These are phyloP conservation scores for Camponotus fellah DNA, from an alignment of 2,888 invertebrate genomes.

Conservation along the genomic window DNA sequence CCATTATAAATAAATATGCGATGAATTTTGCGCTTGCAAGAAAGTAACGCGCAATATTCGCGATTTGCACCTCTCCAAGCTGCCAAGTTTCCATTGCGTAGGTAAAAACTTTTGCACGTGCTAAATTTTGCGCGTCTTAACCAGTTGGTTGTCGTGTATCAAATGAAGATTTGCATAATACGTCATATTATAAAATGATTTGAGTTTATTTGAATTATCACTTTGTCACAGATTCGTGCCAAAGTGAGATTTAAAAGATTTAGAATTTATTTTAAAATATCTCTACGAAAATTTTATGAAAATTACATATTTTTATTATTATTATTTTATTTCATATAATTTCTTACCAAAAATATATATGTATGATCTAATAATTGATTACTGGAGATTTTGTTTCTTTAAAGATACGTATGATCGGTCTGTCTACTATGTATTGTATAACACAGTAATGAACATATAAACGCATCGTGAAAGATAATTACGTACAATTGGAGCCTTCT, in stretches of 20 bases:
- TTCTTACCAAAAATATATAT: neutral
- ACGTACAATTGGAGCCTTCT: neutral
- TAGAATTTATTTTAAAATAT: neutral
- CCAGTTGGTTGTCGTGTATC: neutral
- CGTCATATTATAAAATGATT: neutral
- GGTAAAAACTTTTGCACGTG: slow-evolving; percentile 45
- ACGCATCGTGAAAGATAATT: slow-evolving; percentile 27
- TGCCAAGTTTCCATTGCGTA: slow-evolving; percentile 49
- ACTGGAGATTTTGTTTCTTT: neutral
- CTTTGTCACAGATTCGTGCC: neutral
- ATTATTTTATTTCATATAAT: neutral
- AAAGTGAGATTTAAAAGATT: neutral
- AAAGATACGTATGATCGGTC: neutral
- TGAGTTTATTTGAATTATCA: neutral
- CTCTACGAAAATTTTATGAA: neutral
- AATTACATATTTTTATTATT: neutral
- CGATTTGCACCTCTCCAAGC: neutral
- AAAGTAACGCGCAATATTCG: slow-evolving; percentile 52
- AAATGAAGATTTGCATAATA: neutral
- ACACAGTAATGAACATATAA: neutral
- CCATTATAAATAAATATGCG: slow-evolving; percentile 69
- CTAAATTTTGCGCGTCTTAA: neutral
- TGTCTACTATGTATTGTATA: neutral
- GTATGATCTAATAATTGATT: neutral
- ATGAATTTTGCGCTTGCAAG: slow-evolving; percentile 59